Conservation (phyloP, 2,888 invertebrate species). For the Gnatocerus cornutus region DNA sequence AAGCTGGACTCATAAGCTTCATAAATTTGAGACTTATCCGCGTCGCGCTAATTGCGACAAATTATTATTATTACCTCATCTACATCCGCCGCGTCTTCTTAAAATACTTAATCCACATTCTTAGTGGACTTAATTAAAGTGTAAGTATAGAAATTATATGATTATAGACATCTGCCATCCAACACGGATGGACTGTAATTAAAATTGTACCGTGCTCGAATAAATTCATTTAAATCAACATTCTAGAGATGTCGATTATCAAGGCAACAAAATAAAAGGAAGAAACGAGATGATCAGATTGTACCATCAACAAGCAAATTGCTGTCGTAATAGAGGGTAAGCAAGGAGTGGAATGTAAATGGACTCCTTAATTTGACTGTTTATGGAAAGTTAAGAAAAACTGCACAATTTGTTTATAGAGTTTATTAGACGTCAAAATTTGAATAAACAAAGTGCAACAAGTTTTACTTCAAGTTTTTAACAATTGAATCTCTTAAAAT, state of each 20-base stretch:
- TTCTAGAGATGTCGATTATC: neutral
- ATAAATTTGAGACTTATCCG: neutral
- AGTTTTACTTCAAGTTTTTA: no score
- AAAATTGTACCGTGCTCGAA: slow-evolving; percentile 2
- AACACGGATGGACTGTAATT: neutral
- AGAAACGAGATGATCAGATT: no score
- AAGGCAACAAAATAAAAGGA: neutral
- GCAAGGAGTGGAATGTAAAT: no score
- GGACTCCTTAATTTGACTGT: no score
- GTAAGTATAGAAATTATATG: slow-evolving; percentile 1
- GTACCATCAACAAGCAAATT: no score
- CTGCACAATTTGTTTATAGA: no score
- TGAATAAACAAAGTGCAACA: no score
- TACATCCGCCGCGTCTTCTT: neutral
- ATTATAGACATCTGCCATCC: neutral
- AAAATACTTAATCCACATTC: neutral
- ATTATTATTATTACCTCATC: slow-evolving; percentile 9
- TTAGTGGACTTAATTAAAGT: neutral
- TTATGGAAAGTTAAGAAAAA: no score
- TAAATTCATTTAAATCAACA: slow-evolving; percentile 2
- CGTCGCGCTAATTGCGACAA: neutral
- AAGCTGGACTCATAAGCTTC: no score
- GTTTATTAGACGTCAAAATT: no score
- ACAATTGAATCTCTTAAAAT: no score
- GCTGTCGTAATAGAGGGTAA: no score